A percentile compares a stretch with the other conserved stretches of the same genome.
phyloP scores from a whole-genome alignment of 92 coral and sea anemone species.

The Porites rus region DNA sequence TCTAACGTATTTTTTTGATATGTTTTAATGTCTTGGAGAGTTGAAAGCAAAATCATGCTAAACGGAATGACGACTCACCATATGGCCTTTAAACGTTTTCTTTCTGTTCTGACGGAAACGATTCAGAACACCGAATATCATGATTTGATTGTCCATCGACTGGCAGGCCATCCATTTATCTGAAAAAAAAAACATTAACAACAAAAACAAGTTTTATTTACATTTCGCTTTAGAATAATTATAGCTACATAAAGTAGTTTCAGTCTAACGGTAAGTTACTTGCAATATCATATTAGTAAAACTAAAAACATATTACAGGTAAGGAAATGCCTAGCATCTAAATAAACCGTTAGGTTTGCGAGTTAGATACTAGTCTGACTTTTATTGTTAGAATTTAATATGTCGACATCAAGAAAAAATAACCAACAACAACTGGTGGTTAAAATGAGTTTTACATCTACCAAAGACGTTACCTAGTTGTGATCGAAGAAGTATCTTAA shows the following conservation, averaged over 20 bases:
- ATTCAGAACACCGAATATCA: conserved; percentile 90
- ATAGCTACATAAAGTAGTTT: too few relatives aligned
- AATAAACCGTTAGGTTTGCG: too few relatives aligned
- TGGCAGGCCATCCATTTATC: conserved; percentile 99
- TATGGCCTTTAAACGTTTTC: conserved; percentile 98
- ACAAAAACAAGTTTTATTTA: too few relatives aligned
- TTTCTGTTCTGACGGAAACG: conserved; percentile 96
- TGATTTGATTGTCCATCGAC: conserved; percentile 98
- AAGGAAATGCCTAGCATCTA: too few relatives aligned
- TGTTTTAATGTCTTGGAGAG: neutral
- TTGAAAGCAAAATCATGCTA: neutral
- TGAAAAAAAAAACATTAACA: conserved; percentile 14
- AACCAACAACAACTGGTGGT: neutral
- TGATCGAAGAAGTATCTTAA: neutral
- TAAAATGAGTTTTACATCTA: too few relatives aligned
- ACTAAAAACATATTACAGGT: too few relatives aligned
- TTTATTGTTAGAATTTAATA: too few relatives aligned
- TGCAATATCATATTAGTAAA: too few relatives aligned
- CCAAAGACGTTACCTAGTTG: neutral
- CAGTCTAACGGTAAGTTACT: too few relatives aligned
- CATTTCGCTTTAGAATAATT: too few relatives aligned
- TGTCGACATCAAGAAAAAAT: neutral
- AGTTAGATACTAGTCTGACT: too few relatives aligned
- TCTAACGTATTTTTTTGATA: too few relatives aligned
- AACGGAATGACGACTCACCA: conserved; percentile 59